A percentile compares a stretch with the other conserved stretches of the same genome.
phyloP scores from a whole-genome alignment of 2,888 invertebrate genomes.

The Dryadula phaetusa region DNA sequence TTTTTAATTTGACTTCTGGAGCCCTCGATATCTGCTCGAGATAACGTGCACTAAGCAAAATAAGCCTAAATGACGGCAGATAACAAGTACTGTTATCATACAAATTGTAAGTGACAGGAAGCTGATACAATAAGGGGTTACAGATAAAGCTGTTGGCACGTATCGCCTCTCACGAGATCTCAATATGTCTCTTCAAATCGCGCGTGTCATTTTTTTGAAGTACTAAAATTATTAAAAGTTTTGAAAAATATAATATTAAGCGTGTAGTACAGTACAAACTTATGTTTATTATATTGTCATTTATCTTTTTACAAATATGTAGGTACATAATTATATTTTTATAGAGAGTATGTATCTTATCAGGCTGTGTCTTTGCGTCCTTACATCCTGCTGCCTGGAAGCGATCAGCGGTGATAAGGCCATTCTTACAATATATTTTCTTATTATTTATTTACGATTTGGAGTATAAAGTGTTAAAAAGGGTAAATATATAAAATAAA shows the following conservation, averaged over 20 bases:
- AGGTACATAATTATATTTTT: too few relatives aligned
- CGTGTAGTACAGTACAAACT: too few relatives aligned
- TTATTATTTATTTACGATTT: too few relatives aligned
- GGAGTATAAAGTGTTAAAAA: too few relatives aligned
- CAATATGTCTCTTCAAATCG: constrained; percentile 58
- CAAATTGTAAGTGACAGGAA: constrained; percentile 36
- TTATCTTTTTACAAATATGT: too few relatives aligned
- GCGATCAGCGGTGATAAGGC: too few relatives aligned
- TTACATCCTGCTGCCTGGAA: too few relatives aligned
- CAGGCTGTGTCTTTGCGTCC: too few relatives aligned
- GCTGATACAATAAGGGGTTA: constrained; percentile 47
- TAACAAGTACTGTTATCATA: constrained; percentile 22
- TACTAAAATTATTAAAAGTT: neutral
- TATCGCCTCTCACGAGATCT: constrained; percentile 46
- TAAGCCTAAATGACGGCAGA: constrained; percentile 6
- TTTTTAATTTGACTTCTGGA: constrained; percentile 6
- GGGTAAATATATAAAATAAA: too few relatives aligned
- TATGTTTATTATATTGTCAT: too few relatives aligned
- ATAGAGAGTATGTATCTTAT: too few relatives aligned
- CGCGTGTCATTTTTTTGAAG: constrained; percentile 54
- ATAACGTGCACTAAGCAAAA: constrained; percentile 17
- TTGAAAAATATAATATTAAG: neutral
- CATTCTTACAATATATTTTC: too few relatives aligned
- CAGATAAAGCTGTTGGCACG: constrained; percentile 42
- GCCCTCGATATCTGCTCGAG: neutral